Conservation (phyloP, 2,888 invertebrate genomes). For the Xestia ashworthii region DNA sequence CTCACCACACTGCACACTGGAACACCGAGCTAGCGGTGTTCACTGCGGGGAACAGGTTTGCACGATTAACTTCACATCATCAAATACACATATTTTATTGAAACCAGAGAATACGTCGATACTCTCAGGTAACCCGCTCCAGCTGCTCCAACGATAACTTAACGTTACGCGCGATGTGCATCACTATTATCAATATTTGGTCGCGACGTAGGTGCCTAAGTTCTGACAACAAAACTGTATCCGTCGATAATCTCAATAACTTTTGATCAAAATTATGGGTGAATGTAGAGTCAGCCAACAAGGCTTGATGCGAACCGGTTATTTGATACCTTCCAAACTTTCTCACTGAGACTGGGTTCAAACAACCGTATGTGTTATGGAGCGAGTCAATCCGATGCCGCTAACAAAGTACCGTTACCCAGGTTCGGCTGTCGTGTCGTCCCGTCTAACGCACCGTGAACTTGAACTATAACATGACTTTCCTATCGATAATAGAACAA, state of each 20-base stretch:
- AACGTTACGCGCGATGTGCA: background rate
- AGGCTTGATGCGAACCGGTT: constrained; percentile 24
- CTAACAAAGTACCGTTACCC: constrained; percentile 51
- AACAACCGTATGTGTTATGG: constrained; percentile 23
- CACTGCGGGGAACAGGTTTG: background rate
- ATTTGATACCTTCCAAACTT: constrained; percentile 27
- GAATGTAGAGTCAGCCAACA: constrained; percentile 1
- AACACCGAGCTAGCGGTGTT: background rate
- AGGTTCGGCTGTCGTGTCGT: constrained; percentile 5
- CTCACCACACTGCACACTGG: background rate
- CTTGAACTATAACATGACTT: constrained; percentile 17
- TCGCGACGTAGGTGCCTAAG: constrained; percentile 19
- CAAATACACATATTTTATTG: constrained; percentile 31
- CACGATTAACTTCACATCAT: constrained; percentile 15
- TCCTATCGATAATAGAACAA: constrained; percentile 21
- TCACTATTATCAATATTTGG: background rate
- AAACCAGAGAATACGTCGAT: background rate
- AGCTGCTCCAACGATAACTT: constrained; percentile 38
- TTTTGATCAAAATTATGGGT: constrained; percentile 10
- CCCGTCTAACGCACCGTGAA: constrained; percentile 5
- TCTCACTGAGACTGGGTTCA: constrained; percentile 20
- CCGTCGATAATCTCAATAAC: constrained; percentile 28
- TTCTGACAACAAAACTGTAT: constrained; percentile 31
- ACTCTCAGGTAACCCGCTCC: constrained; percentile 43
- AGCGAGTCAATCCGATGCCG: constrained; percentile 23